Conservation (phyloP, 2,888 invertebrate species). For the Mimachlamys varia region DNA sequence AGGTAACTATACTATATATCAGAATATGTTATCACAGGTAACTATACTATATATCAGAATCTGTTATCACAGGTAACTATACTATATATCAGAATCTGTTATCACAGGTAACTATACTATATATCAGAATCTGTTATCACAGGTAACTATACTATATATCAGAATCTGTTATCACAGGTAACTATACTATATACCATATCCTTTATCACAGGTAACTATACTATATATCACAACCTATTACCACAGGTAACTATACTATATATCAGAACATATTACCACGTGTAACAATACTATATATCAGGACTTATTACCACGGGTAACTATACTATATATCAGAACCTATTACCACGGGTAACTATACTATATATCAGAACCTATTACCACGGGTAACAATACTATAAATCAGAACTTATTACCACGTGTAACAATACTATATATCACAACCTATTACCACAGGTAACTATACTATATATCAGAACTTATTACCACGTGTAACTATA, state of each 20-base stretch:
- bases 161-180: too few species aligned
- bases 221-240: not conserved
- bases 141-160: too few species aligned
- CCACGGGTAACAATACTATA: too few species aligned
- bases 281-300: not conserved
- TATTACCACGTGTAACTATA: too few species aligned
- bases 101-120: not conserved
- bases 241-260: not conserved
- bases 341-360: not conserved
- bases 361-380: not conserved
- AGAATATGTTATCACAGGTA: too few species aligned
- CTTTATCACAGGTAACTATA: not conserved
- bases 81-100: not conserved
- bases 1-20: not conserved
- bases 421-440: not conserved
- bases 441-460: too few species aligned
- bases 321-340: too few species aligned
- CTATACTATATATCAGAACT: too few species aligned
- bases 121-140: not conserved
- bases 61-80: too few species aligned
- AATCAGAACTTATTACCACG: not conserved
- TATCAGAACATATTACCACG: not conserved
- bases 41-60: too few species aligned
- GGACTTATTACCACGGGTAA: not conserved
- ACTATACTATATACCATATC: not conserved